These are phyloP conservation scores for Probaryconus sp. DNA, from an alignment of 1,140 invertebrate genomes.

Conservation along the genomic window DNA sequence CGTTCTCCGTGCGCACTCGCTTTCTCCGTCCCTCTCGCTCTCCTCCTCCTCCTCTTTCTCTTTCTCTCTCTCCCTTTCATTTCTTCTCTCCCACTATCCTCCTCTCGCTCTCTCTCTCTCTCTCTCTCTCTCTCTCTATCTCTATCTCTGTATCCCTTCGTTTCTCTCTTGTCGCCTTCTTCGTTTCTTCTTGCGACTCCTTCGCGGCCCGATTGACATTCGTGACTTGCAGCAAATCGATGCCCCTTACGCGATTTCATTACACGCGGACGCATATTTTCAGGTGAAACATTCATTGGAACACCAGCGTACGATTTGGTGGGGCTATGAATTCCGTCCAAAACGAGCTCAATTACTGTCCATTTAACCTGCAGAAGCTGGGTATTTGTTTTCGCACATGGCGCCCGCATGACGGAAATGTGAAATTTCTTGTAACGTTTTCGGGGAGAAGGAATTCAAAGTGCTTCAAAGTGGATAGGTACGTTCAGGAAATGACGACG, in stretches of 20 bases:
- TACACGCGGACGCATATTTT: slow-evolving; percentile 11
- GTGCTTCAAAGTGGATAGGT: neutral
- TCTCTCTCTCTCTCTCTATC: slow-evolving; percentile 1
- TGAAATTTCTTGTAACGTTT: slow-evolving; percentile 12
- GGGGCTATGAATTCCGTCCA: slow-evolving; percentile 6
- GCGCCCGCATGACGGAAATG: slow-evolving; percentile 1
- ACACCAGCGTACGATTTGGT: neutral
- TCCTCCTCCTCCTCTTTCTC: slow-evolving; percentile 1
- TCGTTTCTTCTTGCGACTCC: slow-evolving; percentile 7
- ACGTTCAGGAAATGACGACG: too few relatives aligned
- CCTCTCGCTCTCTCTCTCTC: slow-evolving; percentile 24
- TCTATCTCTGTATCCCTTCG: slow-evolving; percentile 1
- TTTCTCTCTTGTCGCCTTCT: neutral
- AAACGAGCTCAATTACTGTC: slow-evolving; percentile 7
- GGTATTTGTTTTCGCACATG: slow-evolving; percentile 5
- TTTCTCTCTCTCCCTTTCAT: slow-evolving; percentile 5
- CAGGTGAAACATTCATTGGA: slow-evolving; percentile 7
- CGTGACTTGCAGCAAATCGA: slow-evolving; percentile 44
- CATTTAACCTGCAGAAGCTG: slow-evolving; percentile 8
- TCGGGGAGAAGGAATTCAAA: neutral
- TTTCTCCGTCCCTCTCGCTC: slow-evolving; percentile 9
- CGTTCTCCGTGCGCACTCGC: slow-evolving; percentile 49
- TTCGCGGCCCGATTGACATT: slow-evolving; percentile 45
- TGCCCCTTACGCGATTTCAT: slow-evolving; percentile 7
- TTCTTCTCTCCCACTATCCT: neutral